A percentile compares a stretch with the other conserved stretches of the same genome.
phyloP scores from a whole-genome alignment of 2,113 vertebrate genomes.

The Grus americana region DNA sequence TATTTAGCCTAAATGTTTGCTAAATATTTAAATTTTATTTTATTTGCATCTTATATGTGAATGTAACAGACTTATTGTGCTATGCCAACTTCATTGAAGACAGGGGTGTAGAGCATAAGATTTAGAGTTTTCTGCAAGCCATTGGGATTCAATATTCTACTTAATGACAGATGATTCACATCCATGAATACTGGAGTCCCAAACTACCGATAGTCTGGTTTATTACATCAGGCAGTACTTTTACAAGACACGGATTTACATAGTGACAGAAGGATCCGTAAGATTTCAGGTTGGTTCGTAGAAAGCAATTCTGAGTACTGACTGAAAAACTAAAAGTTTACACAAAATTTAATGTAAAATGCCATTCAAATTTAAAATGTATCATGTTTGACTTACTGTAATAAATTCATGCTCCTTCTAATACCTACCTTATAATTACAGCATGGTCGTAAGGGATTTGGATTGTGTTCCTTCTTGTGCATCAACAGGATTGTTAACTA shows the following conservation, averaged over 20 bases:
- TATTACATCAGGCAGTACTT: not conserved
- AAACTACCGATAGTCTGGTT: not conserved
- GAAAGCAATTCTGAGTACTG: not conserved
- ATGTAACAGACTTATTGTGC: not conserved
- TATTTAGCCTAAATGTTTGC: not conserved
- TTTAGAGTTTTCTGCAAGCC: not conserved
- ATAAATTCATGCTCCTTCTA: not conserved
- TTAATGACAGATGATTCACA: not conserved
- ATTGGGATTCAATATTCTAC: not conserved
- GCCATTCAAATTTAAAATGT: not conserved
- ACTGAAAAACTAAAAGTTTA: not conserved
- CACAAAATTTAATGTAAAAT: not conserved
- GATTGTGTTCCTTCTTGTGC: accelerated
- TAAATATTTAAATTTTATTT: not conserved
- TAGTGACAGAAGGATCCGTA: not conserved
- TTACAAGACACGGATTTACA: not conserved
- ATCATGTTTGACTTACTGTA: not conserved
- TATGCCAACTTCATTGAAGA: not conserved
- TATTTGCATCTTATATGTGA: not conserved
- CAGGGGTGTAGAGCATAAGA: not conserved
- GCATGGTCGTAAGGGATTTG: not conserved
- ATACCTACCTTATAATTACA: not conserved
- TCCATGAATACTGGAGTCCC: not conserved
- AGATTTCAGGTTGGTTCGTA: not conserved
- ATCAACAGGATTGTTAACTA: not conserved